These are phyloP conservation scores for Oryzias celebensis DNA, from an alignment of 2,113 vertebrate genomes.

Conservation along the genomic window DNA sequence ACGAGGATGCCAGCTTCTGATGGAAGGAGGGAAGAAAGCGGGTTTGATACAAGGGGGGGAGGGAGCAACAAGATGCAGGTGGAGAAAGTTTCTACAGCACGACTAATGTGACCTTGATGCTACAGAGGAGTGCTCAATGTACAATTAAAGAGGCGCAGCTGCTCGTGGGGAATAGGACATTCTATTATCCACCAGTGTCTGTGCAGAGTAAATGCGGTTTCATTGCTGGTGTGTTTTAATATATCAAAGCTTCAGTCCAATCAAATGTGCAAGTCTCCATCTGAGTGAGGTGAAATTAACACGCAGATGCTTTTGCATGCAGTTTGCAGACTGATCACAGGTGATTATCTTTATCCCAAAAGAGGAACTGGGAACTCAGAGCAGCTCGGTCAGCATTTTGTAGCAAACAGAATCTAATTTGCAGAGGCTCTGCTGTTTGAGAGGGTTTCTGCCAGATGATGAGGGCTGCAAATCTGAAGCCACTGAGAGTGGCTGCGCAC, in stretches of 20 bases:
- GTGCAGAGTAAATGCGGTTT: neutral
- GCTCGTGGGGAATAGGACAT: constrained; percentile 19
- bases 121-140: constrained; percentile 20
- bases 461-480: constrained; percentile 20
- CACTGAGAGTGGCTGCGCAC: too few species aligned
- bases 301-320: constrained; percentile 1
- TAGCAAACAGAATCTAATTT: constrained; percentile 51
- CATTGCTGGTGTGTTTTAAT: too few species aligned
- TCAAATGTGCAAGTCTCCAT: too few species aligned
- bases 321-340: constrained; percentile 38
- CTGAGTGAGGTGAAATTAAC: too few species aligned
- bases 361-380: constrained; percentile 41
- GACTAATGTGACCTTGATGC: constrained; percentile 49
- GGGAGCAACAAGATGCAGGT: constrained; percentile 40
- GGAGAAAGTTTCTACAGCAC: constrained; percentile 50
- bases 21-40: constrained; percentile 18
- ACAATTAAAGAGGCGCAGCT: constrained; percentile 35
- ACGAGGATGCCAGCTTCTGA: constrained; percentile 56
- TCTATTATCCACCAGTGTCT: constrained; percentile 3
- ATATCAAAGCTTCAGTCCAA: too few species aligned
- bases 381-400: constrained; percentile 36
- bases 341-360: constrained; percentile 45
- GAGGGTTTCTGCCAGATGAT: constrained; percentile 52
- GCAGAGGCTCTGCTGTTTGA: constrained; percentile 40
- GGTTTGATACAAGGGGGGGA: neutral